Base-by-base conservation (phyloP, 1,140 invertebrate species). In the Drosophila auraria region DNA sequence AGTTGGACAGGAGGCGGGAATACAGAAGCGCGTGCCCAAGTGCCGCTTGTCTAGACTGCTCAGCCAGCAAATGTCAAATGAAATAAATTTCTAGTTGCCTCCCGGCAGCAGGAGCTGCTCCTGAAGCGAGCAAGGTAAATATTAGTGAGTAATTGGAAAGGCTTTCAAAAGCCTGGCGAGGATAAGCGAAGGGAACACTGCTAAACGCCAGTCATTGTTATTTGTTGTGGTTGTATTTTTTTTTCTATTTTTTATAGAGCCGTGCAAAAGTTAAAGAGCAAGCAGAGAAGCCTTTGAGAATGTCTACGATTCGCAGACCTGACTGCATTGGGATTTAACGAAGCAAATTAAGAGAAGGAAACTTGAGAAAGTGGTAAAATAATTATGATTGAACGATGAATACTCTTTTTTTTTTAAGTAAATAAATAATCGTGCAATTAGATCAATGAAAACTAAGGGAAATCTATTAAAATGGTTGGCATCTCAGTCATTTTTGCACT, bases 121-220 rank as follows among this genome's bases (percentile, higher is more conserved):
- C 33, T 33, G 8, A 30, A 82, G 45, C 51, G 38, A 58, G 47
- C 53, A 77, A 77, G 82, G 62, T 66, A 80, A 84, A 79, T 79
- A 79, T 79, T 79, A 75, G 60, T 65, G 63, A 84, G 82, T 77
- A 84, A 73, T 80, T 84, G 62, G 70, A 84, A 65, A 64, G 72
- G 74, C 58, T 78, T 51, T 42, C 42, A 40, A 33, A 56, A 40
- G 54, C 36, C 54, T 56, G 57, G 11, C 2, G 14, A 27, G 50
- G 44, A n/a, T 53, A 33, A 66, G 15, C 30, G 20, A 27, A 20
- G 25, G 44, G 20, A 33, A 23, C 44, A 38, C 38, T 42, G 36
- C 77, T 60, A 79, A 79, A 72, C 53, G 59, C 42, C 57, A 72
- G 75, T 79, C 77, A 79, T 79, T 79, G 56, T 79, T 79, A 57